Conservation (phyloP, 1,140 invertebrate genomes). For the Drosophila micromelanica region DNA sequence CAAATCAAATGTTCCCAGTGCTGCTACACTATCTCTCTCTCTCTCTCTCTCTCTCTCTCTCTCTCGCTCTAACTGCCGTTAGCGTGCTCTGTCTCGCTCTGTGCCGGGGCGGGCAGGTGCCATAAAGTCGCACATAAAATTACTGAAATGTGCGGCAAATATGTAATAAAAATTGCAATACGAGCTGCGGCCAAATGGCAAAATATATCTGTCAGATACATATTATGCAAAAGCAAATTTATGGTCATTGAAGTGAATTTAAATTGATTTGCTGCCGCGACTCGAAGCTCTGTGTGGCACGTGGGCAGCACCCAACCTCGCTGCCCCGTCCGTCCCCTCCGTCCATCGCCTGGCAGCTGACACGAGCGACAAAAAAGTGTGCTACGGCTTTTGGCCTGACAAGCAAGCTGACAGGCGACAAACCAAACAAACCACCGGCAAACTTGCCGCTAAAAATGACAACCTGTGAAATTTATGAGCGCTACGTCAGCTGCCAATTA, state of each 20-base stretch:
- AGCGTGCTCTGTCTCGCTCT: too few species aligned
- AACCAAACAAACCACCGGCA: slow-evolving; percentile 33
- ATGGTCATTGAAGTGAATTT: slow-evolving; percentile 66
- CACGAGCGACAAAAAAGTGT: slow-evolving; percentile 12
- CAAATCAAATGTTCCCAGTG: slow-evolving; percentile 41
- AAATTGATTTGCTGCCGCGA: slow-evolving; percentile 61
- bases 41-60: neutral
- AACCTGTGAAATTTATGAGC: slow-evolving; percentile 55
- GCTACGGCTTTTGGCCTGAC: slow-evolving; percentile 29
- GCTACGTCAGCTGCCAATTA: slow-evolving; percentile 66
- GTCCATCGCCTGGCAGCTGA: neutral
- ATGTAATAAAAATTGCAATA: slow-evolving; percentile 73
- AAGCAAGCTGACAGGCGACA: slow-evolving; percentile 38
- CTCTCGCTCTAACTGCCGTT: neutral
- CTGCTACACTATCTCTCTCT: neutral
- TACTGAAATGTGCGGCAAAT: slow-evolving; percentile 54
- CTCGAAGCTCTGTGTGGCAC: too few species aligned
- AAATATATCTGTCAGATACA: slow-evolving; percentile 59
- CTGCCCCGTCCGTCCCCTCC: too few species aligned
- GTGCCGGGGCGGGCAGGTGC: slow-evolving; percentile 48
- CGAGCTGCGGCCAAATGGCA: slow-evolving; percentile 52
- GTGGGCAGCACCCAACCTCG: neutral
- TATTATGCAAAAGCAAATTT: slow-evolving; percentile 70
- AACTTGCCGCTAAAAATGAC: slow-evolving; percentile 19
- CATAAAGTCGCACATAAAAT: slow-evolving; percentile 59